Conservation (phyloP, 92 coral and sea anemone genomes). For the Actinernus sp. region DNA sequence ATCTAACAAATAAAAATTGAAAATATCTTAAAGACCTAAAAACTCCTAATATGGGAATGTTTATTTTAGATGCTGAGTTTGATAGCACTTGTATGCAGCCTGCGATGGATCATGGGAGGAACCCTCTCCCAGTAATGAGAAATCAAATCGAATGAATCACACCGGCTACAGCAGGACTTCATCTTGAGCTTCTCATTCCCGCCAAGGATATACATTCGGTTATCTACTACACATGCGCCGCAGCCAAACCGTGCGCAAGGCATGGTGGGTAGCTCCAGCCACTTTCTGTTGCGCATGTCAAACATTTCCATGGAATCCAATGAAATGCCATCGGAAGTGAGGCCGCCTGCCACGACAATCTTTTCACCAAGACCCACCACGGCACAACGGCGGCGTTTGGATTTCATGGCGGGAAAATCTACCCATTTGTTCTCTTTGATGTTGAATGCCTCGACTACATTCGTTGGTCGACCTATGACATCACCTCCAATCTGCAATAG, state of each 20-base stretch:
- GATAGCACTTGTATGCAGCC: slow-evolving; percentile 61
- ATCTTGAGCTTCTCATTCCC: slow-evolving; percentile 81
- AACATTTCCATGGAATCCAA: slow-evolving; percentile 79
- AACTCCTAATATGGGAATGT: no score
- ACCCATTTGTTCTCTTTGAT: slow-evolving; percentile 81
- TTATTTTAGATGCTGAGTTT: slow-evolving; percentile 42
- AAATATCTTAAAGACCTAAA: no score
- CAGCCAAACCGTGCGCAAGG: slow-evolving; percentile 84
- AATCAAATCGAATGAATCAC: slow-evolving; percentile 70
- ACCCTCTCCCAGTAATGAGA: slow-evolving; percentile 62
- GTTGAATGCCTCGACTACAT: slow-evolving; percentile 63
- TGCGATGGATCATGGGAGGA: slow-evolving; percentile 65
- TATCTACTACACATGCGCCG: slow-evolving; percentile 65
- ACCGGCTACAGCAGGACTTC: slow-evolving; percentile 69
- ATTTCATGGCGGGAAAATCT: slow-evolving; percentile 66
- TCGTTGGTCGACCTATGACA: slow-evolving; percentile 62
- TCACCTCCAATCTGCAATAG: slow-evolving; percentile 74
- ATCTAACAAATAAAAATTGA: no score
- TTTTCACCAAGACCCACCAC: slow-evolving; percentile 69
- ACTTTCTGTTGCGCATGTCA: slow-evolving; percentile 81
- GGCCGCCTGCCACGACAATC: slow-evolving; percentile 77
- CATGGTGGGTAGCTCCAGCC: slow-evolving; percentile 86
- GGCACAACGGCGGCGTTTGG: slow-evolving; percentile 82
- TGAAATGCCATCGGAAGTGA: slow-evolving; percentile 72
- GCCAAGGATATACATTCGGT: slow-evolving; percentile 67